These are phyloP conservation scores for Podarcis cretensis DNA, from an alignment of 2,113 vertebrate genomes.

Conservation along the genomic window DNA sequence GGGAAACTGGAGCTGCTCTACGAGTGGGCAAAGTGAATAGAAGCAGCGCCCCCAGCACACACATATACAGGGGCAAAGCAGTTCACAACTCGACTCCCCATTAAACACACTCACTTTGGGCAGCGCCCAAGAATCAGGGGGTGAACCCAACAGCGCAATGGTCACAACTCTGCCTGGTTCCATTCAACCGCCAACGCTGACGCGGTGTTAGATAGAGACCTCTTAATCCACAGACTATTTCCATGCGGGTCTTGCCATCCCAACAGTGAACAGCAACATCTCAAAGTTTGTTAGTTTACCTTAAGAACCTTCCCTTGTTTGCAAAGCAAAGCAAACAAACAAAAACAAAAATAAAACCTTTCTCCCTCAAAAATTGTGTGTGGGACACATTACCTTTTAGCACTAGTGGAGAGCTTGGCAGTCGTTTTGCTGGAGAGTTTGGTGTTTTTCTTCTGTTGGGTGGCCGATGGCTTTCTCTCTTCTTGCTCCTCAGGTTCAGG, in stretches of 20 bases:
- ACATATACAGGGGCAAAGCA: neutral
- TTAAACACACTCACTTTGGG: neutral
- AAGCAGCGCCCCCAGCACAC: neutral
- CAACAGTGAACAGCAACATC: neutral
- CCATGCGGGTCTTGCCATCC: neutral
- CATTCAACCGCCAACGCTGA: too few relatives aligned
- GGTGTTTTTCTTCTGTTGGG: conserved; percentile 90
- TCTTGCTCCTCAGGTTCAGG: conserved; percentile 89
- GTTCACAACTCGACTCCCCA: neutral
- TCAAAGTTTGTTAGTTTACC: neutral
- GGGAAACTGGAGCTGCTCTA: neutral
- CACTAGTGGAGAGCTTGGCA: conserved; percentile 91
- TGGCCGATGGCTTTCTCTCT: conserved; percentile 87
- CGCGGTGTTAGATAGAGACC: neutral
- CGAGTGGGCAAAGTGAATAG: neutral
- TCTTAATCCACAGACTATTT: neutral
- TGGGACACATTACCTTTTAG: conserved; percentile 83
- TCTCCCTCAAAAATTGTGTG: neutral
- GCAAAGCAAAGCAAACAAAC: accelerated
- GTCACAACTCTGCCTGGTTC: neutral
- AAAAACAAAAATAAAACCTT: accelerated
- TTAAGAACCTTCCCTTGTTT: neutral
- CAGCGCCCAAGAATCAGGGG: neutral
- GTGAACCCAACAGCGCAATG: too few relatives aligned
- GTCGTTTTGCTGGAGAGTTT: conserved; percentile 94